Evolutionary conservation across 2,888 invertebrate species (phyloP).

Genomic region (Aporophyla nigra): DNA sequence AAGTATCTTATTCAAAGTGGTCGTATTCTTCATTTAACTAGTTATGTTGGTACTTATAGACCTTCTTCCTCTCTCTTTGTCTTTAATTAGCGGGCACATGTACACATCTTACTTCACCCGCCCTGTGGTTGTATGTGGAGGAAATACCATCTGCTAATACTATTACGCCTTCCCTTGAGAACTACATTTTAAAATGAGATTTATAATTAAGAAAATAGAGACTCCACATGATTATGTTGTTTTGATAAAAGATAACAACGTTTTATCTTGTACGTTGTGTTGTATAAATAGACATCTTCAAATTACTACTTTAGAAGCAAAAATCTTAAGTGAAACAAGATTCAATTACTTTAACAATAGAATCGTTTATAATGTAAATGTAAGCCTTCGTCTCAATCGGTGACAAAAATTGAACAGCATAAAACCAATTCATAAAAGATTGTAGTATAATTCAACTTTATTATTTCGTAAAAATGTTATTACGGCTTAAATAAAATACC

Average conservation of each 20-base stretch:
- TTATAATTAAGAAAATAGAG: neutral
- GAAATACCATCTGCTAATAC: neutral
- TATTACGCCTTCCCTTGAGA: neutral
- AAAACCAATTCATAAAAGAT: slow-evolving; percentile 31
- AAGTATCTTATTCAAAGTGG: neutral
- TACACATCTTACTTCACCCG: neutral
- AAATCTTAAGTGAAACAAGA: neutral
- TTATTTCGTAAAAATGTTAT: slow-evolving; percentile 34
- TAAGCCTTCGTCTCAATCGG: neutral
- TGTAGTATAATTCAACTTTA: slow-evolving; percentile 32
- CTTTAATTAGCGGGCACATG: neutral
- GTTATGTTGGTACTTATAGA: neutral
- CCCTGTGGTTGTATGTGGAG: neutral
- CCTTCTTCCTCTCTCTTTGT: neutral
- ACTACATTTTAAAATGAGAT: slow-evolving; percentile 1
- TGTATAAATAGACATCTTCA: neutral
- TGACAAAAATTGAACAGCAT: slow-evolving; percentile 19
- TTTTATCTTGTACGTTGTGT: neutral
- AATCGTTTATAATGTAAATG: slow-evolving; percentile 9
- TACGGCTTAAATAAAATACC: slow-evolving; percentile 27
- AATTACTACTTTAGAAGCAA: neutral
- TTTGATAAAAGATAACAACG: neutral
- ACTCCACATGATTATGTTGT: neutral
- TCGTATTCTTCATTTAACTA: neutral
- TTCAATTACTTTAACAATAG: slow-evolving; percentile 2